Base-by-base conservation (phyloP, 2,113 vertebrate genomes). In the Miniopterus natalensis region DNA sequence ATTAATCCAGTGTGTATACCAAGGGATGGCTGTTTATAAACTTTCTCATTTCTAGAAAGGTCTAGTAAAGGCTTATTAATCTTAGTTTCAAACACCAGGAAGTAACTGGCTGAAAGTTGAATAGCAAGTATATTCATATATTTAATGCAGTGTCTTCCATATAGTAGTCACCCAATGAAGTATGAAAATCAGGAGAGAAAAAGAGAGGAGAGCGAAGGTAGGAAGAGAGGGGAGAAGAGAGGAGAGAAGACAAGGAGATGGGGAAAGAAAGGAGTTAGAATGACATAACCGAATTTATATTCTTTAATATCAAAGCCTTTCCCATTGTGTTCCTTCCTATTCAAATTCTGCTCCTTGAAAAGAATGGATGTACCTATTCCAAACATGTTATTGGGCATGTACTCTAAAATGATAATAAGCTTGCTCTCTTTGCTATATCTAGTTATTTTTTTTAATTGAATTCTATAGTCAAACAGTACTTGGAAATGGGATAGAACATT, bases 11-110 rank as follows among this genome's bases (percentile, higher is more conserved):
- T 80, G 8, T 8, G 1, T 7, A 27, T 42, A 57, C 77, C 5
- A 1, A 81, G 40, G 57, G 27, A 81, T 17, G 27, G 51, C 45
- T 75, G 8, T 75, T 29, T 77, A 61, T 78, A 42, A 83, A 23
- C 63, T 84, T 86, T 89, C 45, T 93, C 29, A 51, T 65, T 96
- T 94, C 88, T 84, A 70, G 18, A 95, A 91, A 81, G 40, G 11
- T 74, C 74, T 65, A 81, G 55, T 57, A 90, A 88, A 92, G 5
- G 2, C 5, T 80, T 75, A 42, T 88, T 92, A 75, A 84, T 89
- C 51, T 36, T 94, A 75, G 20, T 85, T 71, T 88, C 55, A 86
- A 36, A 92, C 23, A 83, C 21, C 42, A 78, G 59, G 21, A 95
- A 74, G 2, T 78, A 66, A 55, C 66, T 94, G 11, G 9, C 68